A percentile compares a stretch with the other conserved stretches of the same genome.
Evolutionary conservation across 2,888 invertebrate genomes (phyloP).

Genomic region (Dicroscelio sp.): DNA sequence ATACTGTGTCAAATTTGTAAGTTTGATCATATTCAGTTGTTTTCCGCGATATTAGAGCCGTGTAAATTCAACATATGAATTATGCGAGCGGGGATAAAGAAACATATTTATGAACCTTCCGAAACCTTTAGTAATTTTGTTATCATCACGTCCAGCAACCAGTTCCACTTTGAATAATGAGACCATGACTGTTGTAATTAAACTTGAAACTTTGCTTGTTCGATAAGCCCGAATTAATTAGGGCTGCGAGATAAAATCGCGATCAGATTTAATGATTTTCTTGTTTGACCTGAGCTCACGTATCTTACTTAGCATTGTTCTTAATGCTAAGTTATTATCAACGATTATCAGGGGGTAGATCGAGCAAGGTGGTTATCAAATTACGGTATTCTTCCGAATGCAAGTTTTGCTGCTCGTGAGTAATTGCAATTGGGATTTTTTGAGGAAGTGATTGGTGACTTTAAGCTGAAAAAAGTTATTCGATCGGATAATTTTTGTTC

Average conservation of each 20-base stretch:
- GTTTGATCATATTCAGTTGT: too few species aligned
- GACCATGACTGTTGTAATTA: conserved; percentile 68
- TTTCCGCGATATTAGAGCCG: too few species aligned
- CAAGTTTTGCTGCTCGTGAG: background rate
- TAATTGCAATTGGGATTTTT: too few species aligned
- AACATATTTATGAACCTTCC: too few species aligned
- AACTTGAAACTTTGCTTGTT: conserved; percentile 56
- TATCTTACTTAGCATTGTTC: conserved; percentile 57
- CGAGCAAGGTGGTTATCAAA: background rate
- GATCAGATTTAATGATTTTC: conserved; percentile 63
- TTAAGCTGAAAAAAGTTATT: too few species aligned
- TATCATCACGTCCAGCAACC: conserved; percentile 45
- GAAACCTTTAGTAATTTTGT: conserved; percentile 54
- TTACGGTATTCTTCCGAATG: conserved; percentile 1
- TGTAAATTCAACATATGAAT: too few species aligned
- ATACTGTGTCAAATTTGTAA: too few species aligned
- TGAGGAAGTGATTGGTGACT: too few species aligned
- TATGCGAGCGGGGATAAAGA: too few species aligned
- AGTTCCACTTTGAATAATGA: conserved; percentile 63
- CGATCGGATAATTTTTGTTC: too few species aligned
- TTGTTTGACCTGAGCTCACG: conserved; percentile 37
- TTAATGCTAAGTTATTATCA: conserved; percentile 45
- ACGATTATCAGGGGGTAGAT: conserved; percentile 14
- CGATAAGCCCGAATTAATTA: conserved; percentile 70
- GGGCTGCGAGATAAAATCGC: conserved; percentile 59